A percentile compares a stretch with the other conserved stretches of the same genome.
Conservation (phyloP, 2,113 vertebrate genomes). For the Nicator chloris region DNA sequence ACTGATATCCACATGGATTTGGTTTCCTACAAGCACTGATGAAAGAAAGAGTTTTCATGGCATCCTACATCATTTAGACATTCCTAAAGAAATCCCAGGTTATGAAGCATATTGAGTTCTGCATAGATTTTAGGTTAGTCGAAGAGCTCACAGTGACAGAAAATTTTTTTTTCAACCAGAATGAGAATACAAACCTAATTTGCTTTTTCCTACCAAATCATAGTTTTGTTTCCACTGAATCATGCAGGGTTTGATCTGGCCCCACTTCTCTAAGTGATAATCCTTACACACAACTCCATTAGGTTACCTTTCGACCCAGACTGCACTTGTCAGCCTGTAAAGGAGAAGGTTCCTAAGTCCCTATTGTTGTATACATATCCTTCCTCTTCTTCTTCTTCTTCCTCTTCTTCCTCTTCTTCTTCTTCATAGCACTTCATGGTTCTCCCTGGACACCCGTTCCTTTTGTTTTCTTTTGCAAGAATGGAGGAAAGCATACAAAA, state of each 20-base stretch:
- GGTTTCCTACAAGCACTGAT: neutral
- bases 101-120: neutral
- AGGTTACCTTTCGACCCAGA: neutral
- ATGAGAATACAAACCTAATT: neutral
- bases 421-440: neutral
- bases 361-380: neutral
- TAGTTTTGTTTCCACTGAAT: neutral
- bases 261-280: neutral
- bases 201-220: neutral
- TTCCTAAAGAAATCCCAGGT: neutral
- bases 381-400: neutral
- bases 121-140: neutral
- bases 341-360: neutral
- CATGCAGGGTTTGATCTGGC: neutral
- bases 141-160: neutral
- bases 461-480: slow-evolving; percentile 42
- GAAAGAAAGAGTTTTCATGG: neutral
- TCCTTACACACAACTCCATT: neutral
- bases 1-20: neutral
- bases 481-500: slow-evolving; percentile 1
- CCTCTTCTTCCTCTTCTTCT: neutral
- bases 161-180: neutral
- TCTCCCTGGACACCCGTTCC: neutral
- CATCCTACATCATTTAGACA: neutral
- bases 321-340: neutral